Evolutionary conservation across 2,113 vertebrate genomes (phyloP).

Genomic region (Oryctolagus cuniculus): mOryCun1.1 NC_091443.1:10231501-10232000

Average conservation of each 20-base stretch:
- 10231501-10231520: too few species aligned
- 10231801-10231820: not conserved
- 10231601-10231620: not conserved
- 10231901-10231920: not conserved
- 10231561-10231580: not conserved
- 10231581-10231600: conserved; percentile 13
- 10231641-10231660: not conserved
- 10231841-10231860: not conserved
- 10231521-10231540: too few species aligned
- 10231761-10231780: not conserved
- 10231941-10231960: not conserved
- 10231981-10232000: too few species aligned
- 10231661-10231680: not conserved
- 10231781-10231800: not conserved
- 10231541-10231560: not conserved
- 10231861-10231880: not conserved
- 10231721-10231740: not conserved
- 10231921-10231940: not conserved
- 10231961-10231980: too few species aligned
- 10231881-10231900: not conserved
- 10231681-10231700: not conserved
- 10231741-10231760: not conserved
- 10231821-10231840: not conserved
- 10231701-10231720: not conserved
- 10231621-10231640: not conserved